phyloP scores from a whole-genome alignment of 2,888 invertebrate genomes.

The Oligia latruncula region DNA sequence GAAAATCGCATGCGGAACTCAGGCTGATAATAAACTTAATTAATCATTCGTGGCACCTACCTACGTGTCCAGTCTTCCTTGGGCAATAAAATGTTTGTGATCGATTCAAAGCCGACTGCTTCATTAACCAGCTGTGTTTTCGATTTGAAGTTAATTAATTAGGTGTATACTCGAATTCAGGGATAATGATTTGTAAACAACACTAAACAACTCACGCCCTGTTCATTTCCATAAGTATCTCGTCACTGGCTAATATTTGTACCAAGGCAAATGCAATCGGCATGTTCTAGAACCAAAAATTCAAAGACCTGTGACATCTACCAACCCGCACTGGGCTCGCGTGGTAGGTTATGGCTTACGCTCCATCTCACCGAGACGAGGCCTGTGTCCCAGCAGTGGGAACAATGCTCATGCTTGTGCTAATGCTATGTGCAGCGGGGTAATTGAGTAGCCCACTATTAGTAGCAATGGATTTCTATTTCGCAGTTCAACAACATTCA shows the following conservation, averaged over 20 bases:
- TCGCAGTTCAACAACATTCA: too few species aligned
- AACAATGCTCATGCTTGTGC: background rate
- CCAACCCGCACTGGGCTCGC: background rate
- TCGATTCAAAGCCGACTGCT: conserved; percentile 22
- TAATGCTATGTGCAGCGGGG: background rate
- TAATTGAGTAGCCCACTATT: background rate
- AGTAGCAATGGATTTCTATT: background rate
- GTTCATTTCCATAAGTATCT: conserved; percentile 6
- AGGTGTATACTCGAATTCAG: background rate
- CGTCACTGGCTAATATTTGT: background rate
- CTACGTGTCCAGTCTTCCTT: conserved; percentile 14
- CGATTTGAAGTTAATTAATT: conserved; percentile 17
- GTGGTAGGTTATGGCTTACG: background rate
- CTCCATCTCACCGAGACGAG: background rate
- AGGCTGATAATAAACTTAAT: conserved; percentile 29
- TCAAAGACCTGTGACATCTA: background rate
- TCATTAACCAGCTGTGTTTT: conserved; percentile 15
- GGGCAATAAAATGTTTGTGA: conserved; percentile 28
- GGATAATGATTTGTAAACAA: background rate
- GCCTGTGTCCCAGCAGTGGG: background rate
- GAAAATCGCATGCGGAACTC: conserved; percentile 22
- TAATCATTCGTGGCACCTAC: conserved; percentile 29
- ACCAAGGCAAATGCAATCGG: background rate
- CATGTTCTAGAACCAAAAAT: background rate
- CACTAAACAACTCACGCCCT: background rate